phyloP scores from a whole-genome alignment of 2,113 vertebrate genomes.

The Barnardius zonarius region DNA sequence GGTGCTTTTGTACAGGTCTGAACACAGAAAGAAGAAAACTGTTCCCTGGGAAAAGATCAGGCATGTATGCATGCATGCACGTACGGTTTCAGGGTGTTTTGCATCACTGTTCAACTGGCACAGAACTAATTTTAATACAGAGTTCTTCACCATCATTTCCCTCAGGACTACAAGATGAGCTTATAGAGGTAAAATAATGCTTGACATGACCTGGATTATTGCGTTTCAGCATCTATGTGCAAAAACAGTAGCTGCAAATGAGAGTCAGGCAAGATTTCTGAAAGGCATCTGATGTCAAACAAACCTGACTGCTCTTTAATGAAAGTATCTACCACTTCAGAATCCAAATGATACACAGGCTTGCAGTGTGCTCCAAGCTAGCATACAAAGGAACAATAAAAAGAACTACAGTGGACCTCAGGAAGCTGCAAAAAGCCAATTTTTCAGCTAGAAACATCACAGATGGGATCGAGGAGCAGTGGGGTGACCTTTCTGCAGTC shows the following conservation, averaged over 20 bases:
- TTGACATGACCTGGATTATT: too few relatives aligned
- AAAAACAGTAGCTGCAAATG: fast-evolving
- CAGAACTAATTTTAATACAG: not conserved
- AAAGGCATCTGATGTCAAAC: not conserved
- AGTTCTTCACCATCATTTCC: not conserved
- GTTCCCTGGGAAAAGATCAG: not conserved
- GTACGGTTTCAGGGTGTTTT: fast-evolving
- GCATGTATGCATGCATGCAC: fast-evolving
- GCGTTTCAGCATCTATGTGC: not conserved
- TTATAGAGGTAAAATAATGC: not conserved
- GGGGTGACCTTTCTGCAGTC: not conserved
- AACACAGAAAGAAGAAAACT: not conserved
- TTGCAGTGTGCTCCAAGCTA: not conserved
- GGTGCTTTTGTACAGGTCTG: not conserved
- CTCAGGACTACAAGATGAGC: not conserved
- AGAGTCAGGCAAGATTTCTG: not conserved
- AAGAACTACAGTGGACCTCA: not conserved
- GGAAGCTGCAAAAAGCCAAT: not conserved
- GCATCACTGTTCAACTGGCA: not conserved
- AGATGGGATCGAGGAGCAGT: not conserved
- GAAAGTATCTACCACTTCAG: not conserved
- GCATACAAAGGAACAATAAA: not conserved
- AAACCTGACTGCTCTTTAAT: not conserved
- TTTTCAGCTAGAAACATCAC: not conserved
- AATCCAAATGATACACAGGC: not conserved